Conservation (phyloP, 1,140 invertebrate genomes). For the Pemphigus obesinymphae region DNA sequence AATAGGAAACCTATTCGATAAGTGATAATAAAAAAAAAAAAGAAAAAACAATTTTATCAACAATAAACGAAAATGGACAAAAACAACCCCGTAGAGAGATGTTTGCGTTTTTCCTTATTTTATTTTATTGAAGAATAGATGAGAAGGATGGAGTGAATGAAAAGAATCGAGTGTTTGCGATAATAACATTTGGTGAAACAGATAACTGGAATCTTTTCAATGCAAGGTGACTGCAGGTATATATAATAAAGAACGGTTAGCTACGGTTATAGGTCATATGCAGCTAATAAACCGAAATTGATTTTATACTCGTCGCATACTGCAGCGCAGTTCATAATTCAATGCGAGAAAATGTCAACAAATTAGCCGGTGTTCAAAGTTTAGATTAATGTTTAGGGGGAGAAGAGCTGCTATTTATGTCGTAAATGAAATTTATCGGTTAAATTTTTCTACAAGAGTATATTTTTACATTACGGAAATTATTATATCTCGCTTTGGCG, state of each 20-base stretch:
- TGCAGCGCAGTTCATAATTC: not conserved
- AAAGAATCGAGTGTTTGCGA: not conserved
- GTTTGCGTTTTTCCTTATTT: not conserved
- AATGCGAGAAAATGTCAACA: not conserved
- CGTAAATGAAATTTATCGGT: too few species aligned
- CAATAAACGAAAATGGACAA: constrained; percentile 27
- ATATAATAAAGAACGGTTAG: not conserved
- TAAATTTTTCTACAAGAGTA: too few species aligned
- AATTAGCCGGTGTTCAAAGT: too few species aligned
- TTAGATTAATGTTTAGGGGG: too few species aligned
- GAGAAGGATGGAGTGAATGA: not conserved
- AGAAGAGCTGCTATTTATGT: too few species aligned
- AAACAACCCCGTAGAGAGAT: constrained; percentile 29
- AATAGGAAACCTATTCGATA: constrained; percentile 29
- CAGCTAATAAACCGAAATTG: constrained; percentile 9
- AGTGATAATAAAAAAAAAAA: constrained; percentile 18
- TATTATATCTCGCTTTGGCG: too few species aligned
- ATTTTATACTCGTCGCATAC: not conserved
- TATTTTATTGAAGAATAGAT: too few species aligned
- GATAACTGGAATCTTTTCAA: constrained; percentile 37
- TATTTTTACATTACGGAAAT: too few species aligned
- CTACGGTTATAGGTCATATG: not conserved
- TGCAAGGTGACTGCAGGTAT: not conserved
- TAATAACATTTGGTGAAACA: constrained; percentile 39
- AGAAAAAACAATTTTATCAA: constrained; percentile 23